Evolutionary conservation across 2,113 vertebrate species (phyloP), one percentile per base, ranked within the genome.

Genomic region (Semicossyphus pulcher): DNA sequence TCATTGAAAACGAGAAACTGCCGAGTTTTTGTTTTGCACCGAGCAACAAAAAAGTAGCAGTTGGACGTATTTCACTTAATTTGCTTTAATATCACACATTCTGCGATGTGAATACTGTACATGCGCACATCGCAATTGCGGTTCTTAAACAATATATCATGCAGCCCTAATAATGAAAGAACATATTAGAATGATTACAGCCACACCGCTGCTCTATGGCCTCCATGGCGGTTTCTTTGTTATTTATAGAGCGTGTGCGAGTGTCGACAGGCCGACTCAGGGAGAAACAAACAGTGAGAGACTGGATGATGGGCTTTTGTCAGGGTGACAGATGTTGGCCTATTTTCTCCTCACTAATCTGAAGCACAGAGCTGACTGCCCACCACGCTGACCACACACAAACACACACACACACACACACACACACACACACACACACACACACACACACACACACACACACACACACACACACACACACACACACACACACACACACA

Each of bases 321-420:
- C 74, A 72, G 76, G 51, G 78, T 90, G 88, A 90, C 90, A 92
- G 90, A 92, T 91, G 89, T 89, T 91, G 89, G 81, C 91, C 92
- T 91, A 91, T 84, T 93, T 92, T 88, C 78, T 73, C 72, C 42
- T 78, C 63, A 53, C 85, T 90, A 91, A 92, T 93, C 87, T 80
- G 56, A 82, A 75, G 77, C 81, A 52, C 64, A 69, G 54, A 78
- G 71, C 63, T 63, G 69, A 78, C 75, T 34, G 67, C 64, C 63
- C 74, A 76, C 49, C 73, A 48, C 61, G 60, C 31, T 53, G 57
- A 59, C 48, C 71, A 48, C 74, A 73, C 64, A 79, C 66, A 34
- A 64, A 65, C 61, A 74, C 54, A 39, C 62, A 51, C 54, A 45
- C 53, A 52, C 20, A 83, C 41, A 42, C 69, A 72, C 71, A 51